Conservation (phyloP, 2,888 invertebrate species). For the Camptogramma bilineatum region DNA sequence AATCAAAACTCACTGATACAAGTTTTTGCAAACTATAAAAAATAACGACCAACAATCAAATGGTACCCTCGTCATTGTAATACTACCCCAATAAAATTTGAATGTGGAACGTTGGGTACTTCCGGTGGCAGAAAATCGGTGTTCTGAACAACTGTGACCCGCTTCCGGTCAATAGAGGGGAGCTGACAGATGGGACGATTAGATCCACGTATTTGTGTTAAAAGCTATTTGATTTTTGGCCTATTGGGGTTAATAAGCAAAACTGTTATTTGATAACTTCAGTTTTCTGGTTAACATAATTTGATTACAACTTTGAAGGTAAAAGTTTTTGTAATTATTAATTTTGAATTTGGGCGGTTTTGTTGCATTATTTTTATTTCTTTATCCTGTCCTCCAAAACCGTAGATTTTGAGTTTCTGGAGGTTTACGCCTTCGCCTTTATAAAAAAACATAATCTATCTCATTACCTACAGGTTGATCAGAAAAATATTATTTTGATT, state of each 20-base stretch:
- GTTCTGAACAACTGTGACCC: constrained; percentile 81
- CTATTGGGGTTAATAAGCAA: constrained; percentile 43
- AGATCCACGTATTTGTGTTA: constrained; percentile 76
- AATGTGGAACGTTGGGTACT: constrained; percentile 81
- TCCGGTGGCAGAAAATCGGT: constrained; percentile 85
- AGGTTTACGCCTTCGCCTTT: no score
- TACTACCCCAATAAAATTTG: constrained; percentile 82
- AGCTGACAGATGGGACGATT: constrained; percentile 81
- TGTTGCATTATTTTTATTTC: no score
- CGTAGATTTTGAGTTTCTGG: no score
- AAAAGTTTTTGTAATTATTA: neutral
- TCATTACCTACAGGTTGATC: no score
- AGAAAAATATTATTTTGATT: no score
- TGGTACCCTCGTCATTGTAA: constrained; percentile 63
- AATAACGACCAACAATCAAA: constrained; percentile 44
- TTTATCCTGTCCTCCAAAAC: no score
- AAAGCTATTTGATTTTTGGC: constrained; percentile 67
- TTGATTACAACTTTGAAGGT: neutral
- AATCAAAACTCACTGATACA: neutral
- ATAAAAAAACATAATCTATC: no score
- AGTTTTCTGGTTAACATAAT: neutral
- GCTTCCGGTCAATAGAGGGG: constrained; percentile 81
- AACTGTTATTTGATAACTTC: neutral
- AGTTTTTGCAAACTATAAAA: constrained; percentile 32
- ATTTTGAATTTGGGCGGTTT: no score